phyloP scores from a whole-genome alignment of 2,888 invertebrate species.

The Phortica okadai region DNA sequence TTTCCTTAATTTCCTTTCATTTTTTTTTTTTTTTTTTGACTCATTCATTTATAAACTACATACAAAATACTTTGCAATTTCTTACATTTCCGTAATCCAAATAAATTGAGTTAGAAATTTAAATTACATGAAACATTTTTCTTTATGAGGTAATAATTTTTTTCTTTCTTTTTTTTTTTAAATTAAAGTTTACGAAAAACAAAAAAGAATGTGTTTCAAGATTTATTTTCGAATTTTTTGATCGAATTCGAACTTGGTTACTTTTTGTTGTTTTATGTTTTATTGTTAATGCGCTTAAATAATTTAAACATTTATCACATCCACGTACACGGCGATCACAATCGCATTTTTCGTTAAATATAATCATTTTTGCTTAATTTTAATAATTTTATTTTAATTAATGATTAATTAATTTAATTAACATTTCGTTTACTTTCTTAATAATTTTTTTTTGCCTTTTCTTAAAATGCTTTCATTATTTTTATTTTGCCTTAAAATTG shows the following conservation, averaged over 20 bases:
- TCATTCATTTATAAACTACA: slow-evolving; percentile 10
- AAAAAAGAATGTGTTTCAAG: not conserved
- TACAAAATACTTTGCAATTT: slow-evolving; percentile 12
- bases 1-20: not conserved
- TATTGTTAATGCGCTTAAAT: slow-evolving; percentile 63
- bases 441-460: slow-evolving; percentile 50
- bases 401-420: slow-evolving; percentile 44
- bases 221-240: slow-evolving; percentile 57
- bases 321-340: slow-evolving; percentile 72
- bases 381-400: slow-evolving; percentile 48
- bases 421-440: slow-evolving; percentile 47
- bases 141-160: not conserved
- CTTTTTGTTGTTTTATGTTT: slow-evolving; percentile 46
- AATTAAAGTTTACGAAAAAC: not conserved
- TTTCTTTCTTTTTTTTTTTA: not conserved
- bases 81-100: not conserved
- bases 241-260: slow-evolving; percentile 50
- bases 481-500: slow-evolving; percentile 40
- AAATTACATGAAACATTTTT: not conserved
- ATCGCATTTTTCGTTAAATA: slow-evolving; percentile 61
- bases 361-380: slow-evolving; percentile 45
- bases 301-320: slow-evolving; percentile 75
- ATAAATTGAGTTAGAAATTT: slow-evolving; percentile 7
- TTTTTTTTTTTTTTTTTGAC: not conserved
- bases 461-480: slow-evolving; percentile 31